Evolutionary conservation across 2,797 vertebrate species (phyloP).

Genomic region (Manis javanica): DNA sequence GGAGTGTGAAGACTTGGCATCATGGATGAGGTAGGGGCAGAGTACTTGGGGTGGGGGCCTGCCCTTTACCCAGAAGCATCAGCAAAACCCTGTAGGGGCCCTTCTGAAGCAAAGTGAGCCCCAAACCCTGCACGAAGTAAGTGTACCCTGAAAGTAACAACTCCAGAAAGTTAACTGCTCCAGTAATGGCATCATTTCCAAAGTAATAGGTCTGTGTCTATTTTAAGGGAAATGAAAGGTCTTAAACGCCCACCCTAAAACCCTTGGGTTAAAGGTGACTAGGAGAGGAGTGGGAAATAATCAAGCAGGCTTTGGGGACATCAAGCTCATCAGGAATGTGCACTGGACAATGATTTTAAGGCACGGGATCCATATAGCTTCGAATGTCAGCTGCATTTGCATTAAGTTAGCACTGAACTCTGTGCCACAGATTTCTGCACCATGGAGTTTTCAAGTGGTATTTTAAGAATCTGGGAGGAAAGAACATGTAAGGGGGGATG

Average conservation of each 20-base stretch:
- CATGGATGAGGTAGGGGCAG: rapidly evolving
- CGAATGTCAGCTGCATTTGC: neutral
- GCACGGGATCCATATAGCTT: neutral
- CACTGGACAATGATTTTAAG: too few species aligned
- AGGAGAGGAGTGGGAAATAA: neutral
- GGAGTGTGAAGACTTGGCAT: neutral
- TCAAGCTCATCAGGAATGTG: neutral
- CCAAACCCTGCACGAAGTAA: neutral
- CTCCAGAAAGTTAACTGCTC: neutral
- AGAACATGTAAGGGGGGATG: neutral
- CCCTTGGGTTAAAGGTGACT: neutral
- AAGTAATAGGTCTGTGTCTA: neutral
- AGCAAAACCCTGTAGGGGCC: neutral
- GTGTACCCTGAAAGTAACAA: neutral
- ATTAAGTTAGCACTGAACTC: neutral
- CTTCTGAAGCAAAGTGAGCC: neutral
- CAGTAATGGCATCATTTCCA: neutral
- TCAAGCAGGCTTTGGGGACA: neutral
- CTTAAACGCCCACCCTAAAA: neutral
- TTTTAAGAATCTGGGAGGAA: neutral
- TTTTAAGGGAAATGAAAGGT: neutral
- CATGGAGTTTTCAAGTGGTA: neutral
- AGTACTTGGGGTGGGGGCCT: too few species aligned
- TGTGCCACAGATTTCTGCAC: neutral
- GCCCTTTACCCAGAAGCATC: too few species aligned